These are phyloP conservation scores for Lacanobia oleracea DNA, from an alignment of 2,888 invertebrate genomes.

Conservation along the genomic window DNA sequence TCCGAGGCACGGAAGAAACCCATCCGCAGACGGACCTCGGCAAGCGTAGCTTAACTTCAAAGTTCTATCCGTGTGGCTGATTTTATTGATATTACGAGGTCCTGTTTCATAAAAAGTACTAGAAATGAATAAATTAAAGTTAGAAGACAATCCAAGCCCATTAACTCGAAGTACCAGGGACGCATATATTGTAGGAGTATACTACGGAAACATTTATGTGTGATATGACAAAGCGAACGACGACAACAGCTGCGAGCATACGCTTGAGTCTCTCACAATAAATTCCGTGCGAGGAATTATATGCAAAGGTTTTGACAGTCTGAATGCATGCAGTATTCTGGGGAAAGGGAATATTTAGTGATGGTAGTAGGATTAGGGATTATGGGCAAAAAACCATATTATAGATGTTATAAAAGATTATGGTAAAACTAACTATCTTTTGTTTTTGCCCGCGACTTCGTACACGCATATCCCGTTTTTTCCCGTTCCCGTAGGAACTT, in stretches of 20 bases:
- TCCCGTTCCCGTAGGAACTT: too few relatives aligned
- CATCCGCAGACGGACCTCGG: too few relatives aligned
- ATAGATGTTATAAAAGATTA: background rate
- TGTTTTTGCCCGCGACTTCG: too few relatives aligned
- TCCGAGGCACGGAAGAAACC: too few relatives aligned
- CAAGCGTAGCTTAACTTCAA: too few relatives aligned
- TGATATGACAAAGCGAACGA: conserved; percentile 18
- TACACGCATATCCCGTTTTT: too few relatives aligned
- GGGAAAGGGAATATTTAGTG: background rate
- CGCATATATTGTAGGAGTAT: background rate
- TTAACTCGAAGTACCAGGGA: conserved; percentile 26
- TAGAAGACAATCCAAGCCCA: conserved; percentile 17
- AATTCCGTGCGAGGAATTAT: conserved; percentile 45
- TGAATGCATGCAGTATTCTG: background rate
- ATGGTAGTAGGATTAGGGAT: background rate
- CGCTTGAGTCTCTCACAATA: conserved; percentile 46
- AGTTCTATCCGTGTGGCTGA: too few relatives aligned
- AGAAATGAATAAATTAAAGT: background rate
- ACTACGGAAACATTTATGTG: conserved; percentile 11
- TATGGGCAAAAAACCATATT: background rate
- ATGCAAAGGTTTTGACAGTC: conserved; percentile 53
- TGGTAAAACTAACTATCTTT: too few relatives aligned
- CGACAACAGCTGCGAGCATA: conserved; percentile 46
- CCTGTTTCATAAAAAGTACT: background rate
- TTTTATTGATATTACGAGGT: too few relatives aligned